Base-by-base conservation (phyloP, 1,140 invertebrate species). In the Procambarus clarkii region DNA sequence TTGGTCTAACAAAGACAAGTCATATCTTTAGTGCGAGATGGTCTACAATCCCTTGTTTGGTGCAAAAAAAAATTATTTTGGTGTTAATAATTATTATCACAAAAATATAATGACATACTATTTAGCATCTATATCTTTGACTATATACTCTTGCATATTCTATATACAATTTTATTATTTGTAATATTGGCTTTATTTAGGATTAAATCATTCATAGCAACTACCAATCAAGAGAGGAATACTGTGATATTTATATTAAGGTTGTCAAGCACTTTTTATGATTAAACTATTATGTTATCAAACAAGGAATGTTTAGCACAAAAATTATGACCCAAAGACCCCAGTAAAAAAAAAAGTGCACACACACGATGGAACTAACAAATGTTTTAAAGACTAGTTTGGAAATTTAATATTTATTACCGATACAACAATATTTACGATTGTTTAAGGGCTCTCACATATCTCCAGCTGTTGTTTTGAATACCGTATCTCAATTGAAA, bases 141-240 rank as follows among this genome's bases (percentile, higher is more conserved):
- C 9, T 18, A 64, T 64, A 64, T 64, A 64, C 18, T 15, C 18
- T 15, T 64, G 18, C 15, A 64, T 64, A 64, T 64, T 64, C 15
- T 64, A 64, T 3, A 9, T 18, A 15, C 9, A 18, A 13, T 3
- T 64, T 18, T 64, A 64, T 64, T 64, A 58, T 58, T 58, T 58
- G 3, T 64, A 64, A 64, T 18, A 64, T 21, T 64, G 5, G 50
- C 5, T 64, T 64, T 64, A 64, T 64, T 64, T 64, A 64, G 11
- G 60, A 64, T 15, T 64, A 64, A 18, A 64, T 15, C 15, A 64
- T 4, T 64, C 9, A 64, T 3, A 64, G 54, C 13, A 64, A 64
- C 60, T 64, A 64, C 60, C 60, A 64, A 64, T 64, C 60, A 64
- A 64, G 60, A 64, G 60, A 64, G 60, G 60, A 64, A 64, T 64